Evolutionary conservation across 1,140 invertebrate species (phyloP).

Genomic region (Heliconius eleuchia): DNA sequence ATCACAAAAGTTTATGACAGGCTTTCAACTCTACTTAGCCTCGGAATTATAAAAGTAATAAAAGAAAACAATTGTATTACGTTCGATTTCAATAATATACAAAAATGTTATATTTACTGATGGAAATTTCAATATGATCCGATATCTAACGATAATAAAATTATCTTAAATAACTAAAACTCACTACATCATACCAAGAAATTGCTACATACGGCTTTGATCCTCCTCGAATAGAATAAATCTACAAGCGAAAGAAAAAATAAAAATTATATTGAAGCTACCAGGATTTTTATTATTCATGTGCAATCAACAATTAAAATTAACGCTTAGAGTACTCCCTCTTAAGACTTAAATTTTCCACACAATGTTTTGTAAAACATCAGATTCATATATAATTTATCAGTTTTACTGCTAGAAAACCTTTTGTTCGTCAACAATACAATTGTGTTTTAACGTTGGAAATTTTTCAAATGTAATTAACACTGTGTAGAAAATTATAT

Average conservation of each 20-base stretch:
- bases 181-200: conserved; percentile 68
- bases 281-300: conserved; percentile 53
- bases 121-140: conserved; percentile 1
- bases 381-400: neutral
- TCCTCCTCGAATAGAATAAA: conserved; percentile 66
- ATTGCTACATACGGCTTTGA: conserved; percentile 63
- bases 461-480: conserved; percentile 22
- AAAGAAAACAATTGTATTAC: neutral
- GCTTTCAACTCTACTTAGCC: neutral
- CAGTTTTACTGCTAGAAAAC: neutral
- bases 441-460: neutral
- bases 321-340: conserved; percentile 66
- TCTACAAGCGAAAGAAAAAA: conserved; percentile 69
- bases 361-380: conserved; percentile 46
- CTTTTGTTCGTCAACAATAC: neutral
- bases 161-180: conserved; percentile 63
- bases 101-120: neutral
- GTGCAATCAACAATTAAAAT: conserved; percentile 28
- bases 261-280: conserved; percentile 56
- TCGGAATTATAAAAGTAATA: neutral
- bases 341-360: conserved; percentile 59
- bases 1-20: neutral
- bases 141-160: conserved; percentile 49
- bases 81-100: neutral
- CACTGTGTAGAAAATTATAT: conserved; percentile 51